Conservation (phyloP, 2,888 invertebrate genomes). For the Yponomeuta malinellus region DNA sequence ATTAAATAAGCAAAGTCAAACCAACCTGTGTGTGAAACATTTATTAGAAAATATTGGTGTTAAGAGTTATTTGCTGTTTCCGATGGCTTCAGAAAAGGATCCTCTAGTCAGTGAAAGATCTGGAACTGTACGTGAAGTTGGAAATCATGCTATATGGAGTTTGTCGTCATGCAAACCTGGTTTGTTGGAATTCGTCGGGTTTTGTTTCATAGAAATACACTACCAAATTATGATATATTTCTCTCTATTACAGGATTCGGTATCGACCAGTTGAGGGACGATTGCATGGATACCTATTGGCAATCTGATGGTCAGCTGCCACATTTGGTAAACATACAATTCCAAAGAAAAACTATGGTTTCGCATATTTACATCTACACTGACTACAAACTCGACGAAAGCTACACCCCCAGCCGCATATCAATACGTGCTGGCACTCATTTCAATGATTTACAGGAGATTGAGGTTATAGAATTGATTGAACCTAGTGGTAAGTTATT, state of each 20-base stretch:
- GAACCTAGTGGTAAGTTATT: constrained; percentile 86
- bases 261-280: constrained; percentile 96
- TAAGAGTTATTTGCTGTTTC: not conserved
- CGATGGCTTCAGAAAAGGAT: constrained; percentile 64
- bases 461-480: constrained; percentile 93
- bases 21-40: no score
- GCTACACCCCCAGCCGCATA: constrained; percentile 97
- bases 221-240: not conserved
- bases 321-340: constrained; percentile 97
- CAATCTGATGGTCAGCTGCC: constrained; percentile 99
- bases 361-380: constrained; percentile 97
- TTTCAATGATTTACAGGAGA: constrained; percentile 96
- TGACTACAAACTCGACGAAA: constrained; percentile 98
- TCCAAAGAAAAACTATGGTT: constrained; percentile 95
- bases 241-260: constrained; percentile 85
- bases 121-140: constrained; percentile 83
- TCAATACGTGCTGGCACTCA: constrained; percentile 96
- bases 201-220: not conserved
- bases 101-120: constrained; percentile 65
- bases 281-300: constrained; percentile 98
- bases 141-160: constrained; percentile 97
- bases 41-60: not conserved
- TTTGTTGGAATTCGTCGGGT: constrained; percentile 37
- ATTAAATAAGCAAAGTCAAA: no score
- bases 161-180: constrained; percentile 98